Evolutionary conservation across 2,797 vertebrate genomes (phyloP).

Genomic region (Fratercula arctica): DNA sequence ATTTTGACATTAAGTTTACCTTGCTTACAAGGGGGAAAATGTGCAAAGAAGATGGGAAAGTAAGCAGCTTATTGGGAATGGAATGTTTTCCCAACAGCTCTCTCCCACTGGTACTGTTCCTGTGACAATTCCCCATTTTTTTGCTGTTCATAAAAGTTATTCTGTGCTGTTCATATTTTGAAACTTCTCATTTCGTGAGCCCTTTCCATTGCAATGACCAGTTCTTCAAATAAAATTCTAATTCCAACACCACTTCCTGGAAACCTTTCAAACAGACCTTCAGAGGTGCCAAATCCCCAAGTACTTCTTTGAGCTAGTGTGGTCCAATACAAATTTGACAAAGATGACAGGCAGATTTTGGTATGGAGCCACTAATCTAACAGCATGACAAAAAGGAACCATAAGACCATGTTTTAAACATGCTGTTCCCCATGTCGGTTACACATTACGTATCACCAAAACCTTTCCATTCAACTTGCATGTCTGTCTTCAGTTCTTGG

Average conservation of each 20-base stretch:
- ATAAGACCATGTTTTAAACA: background rate
- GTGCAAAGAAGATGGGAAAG: background rate
- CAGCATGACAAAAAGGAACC: background rate
- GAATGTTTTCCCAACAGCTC: background rate
- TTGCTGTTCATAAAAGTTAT: background rate
- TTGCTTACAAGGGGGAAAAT: background rate
- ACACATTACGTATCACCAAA: background rate
- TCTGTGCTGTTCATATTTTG: background rate
- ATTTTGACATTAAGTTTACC: background rate
- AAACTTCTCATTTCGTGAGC: background rate
- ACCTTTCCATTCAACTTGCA: background rate
- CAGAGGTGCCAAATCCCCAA: background rate
- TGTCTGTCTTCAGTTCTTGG: background rate
- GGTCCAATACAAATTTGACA: background rate
- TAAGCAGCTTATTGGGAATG: background rate
- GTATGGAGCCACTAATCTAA: background rate
- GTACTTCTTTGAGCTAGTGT: background rate
- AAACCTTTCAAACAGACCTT: background rate
- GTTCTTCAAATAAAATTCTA: background rate
- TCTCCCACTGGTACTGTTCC: background rate
- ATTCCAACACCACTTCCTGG: background rate
- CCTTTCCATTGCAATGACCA: background rate
- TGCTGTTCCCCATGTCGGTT: background rate
- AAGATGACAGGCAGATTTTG: background rate
- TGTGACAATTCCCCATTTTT: background rate